Evolutionary conservation across 2,113 vertebrate genomes (phyloP), one percentile per base, ranked within the genome.

Genomic region (Galemys pyrenaicus): DNA sequence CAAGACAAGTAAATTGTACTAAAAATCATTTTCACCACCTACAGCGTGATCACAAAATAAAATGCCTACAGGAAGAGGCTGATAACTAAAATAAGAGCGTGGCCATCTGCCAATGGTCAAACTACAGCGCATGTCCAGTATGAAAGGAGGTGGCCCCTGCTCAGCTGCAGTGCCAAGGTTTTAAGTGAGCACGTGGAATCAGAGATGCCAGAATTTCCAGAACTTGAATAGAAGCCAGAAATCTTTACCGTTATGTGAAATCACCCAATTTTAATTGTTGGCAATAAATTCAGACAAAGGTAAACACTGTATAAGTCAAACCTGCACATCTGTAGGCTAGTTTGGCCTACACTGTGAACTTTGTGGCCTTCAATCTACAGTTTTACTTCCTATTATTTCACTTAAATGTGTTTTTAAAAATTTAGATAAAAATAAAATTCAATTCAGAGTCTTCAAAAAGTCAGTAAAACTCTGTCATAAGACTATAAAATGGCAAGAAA

Each of bases 381-480:
- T 17, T 82, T 41, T 85, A 56, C 11, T 84, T 92, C 37, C 49
- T 30, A 30, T 60, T 92, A 73, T 44, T 84, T 91, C 22, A 85
- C 68, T 94, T 94, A 56, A 93, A 91, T 41, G 32, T 41, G 26
- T 80, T 94, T 71, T 65, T 86, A 88, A 85, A 30, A 81, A 13
- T 77, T 54, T 49, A 5, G 20, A 49, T 24, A 71, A 74, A 90
- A 88, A 74, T 73, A 65, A 94, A 93, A 78, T 71, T 1, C 0
- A 92, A 5, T 60, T 79, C 19, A 87, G 49, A 79, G 82, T 78
- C 15, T 64, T 82, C 54, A 70, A 73, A 77, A 86, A 58, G 41
- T 70, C 35, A 80, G 26, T 70, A 87, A 75, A 70, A 78, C 10
- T 60, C 49, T 64, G 1, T 62, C 70, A 64, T 2, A 46, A 86